phyloP scores from a whole-genome alignment of 2,113 vertebrate species.

The Amblyornis subalaris region DNA sequence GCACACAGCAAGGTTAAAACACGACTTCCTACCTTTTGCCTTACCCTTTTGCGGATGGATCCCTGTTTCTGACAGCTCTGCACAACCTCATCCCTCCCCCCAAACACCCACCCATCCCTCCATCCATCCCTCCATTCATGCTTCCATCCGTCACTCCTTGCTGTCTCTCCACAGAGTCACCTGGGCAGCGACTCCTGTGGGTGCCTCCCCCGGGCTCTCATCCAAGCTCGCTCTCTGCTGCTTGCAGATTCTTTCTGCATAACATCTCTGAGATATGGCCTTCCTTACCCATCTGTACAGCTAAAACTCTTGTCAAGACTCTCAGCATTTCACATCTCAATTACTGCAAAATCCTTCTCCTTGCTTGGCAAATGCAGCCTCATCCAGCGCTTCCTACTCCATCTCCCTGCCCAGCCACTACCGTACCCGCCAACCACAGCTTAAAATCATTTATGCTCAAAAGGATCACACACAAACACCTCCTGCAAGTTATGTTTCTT shows the following conservation, averaged over 20 bases:
- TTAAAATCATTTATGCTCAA: conserved; percentile 54
- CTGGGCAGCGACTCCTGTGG: conserved; percentile 48
- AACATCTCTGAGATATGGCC: conserved; percentile 64
- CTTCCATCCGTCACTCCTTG: background rate
- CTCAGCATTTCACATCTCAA: conserved; percentile 67
- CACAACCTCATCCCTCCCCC: background rate
- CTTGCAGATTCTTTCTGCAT: conserved; percentile 63
- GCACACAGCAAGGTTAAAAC: background rate
- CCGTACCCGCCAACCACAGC: conserved; percentile 49
- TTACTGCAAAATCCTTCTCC: conserved; percentile 67
- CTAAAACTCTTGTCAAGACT: conserved; percentile 69
- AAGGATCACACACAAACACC: conserved; percentile 45
- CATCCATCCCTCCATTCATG: background rate
- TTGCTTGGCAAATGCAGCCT: conserved; percentile 61
- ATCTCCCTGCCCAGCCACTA: conserved; percentile 53
- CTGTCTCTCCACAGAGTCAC: background rate
- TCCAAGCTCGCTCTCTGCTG: conserved; percentile 43
- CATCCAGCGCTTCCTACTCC: conserved; percentile 50
- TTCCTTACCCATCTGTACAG: conserved; percentile 69
- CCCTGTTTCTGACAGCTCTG: background rate
- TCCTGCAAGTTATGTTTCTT: conserved; percentile 19
- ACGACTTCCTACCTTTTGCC: background rate
- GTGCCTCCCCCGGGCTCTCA: conserved; percentile 49
- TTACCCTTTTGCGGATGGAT: background rate
- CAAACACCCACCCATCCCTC: background rate